A percentile compares a stretch with the other conserved stretches of the same genome.
These are phyloP conservation scores for Setipinna tenuifilis DNA, from an alignment of 2,797 vertebrate genomes.

Conservation along the genomic window DNA sequence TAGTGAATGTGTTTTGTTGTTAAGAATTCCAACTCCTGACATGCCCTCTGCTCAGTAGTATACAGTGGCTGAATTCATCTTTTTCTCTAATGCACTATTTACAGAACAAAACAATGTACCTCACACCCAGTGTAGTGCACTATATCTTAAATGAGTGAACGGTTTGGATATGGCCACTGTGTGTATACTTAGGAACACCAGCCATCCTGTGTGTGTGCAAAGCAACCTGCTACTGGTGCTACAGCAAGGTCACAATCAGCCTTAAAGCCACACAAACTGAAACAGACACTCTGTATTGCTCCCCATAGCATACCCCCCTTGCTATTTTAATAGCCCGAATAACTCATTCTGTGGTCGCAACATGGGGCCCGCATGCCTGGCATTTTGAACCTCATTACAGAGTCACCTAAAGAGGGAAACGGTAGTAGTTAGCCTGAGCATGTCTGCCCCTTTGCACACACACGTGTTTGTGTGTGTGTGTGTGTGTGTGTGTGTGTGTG, in stretches of 20 bases:
- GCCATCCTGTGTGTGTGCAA: constrained; percentile 39
- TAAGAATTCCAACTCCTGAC: too few species aligned
- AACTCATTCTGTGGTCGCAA: constrained; percentile 65
- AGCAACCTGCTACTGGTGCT: background rate
- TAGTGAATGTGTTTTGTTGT: too few species aligned
- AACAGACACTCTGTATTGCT: background rate
- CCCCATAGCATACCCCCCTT: constrained; percentile 38
- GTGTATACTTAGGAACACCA: constrained; percentile 57
- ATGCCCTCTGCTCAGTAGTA: too few species aligned
- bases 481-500: too few species aligned
- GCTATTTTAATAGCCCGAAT: constrained; percentile 78
- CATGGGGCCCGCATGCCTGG: constrained; percentile 71
- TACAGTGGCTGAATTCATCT: too few species aligned
- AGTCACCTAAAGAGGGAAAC: constrained; percentile 73
- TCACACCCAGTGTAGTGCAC: too few species aligned
- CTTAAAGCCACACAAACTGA: background rate
- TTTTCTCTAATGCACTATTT: too few species aligned
- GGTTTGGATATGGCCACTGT: constrained; percentile 13
- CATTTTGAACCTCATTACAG: constrained; percentile 78
- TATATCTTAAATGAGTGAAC: too few species aligned
- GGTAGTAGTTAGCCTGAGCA: constrained; percentile 27
- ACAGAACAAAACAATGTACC: too few species aligned
- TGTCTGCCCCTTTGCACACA: background rate
- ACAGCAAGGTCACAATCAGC: background rate
- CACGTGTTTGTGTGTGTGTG: too few species aligned